These are phyloP conservation scores for Dysidea cf. avara DNA, from an alignment of 37 sponge, comb jelly and placozoan species.

Conservation along the genomic window DNA sequence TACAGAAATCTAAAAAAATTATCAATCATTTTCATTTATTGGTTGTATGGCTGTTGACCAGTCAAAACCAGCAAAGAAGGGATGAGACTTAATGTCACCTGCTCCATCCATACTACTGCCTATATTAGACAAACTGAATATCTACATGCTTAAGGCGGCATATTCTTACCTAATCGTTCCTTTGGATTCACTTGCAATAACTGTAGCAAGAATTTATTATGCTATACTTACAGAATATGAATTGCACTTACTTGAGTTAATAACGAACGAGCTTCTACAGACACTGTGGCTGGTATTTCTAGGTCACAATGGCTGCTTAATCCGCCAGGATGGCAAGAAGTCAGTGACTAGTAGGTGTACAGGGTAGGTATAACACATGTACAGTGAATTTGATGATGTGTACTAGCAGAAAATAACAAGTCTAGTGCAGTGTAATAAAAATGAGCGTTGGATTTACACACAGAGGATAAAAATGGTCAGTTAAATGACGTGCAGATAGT, in stretches of 20 bases:
- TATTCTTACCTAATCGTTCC: constrained; percentile 76
- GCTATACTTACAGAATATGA: too few relatives aligned
- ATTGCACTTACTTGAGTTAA: constrained; percentile 36
- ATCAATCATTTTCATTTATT: background rate
- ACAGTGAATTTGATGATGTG: too few relatives aligned
- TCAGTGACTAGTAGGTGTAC: constrained; percentile 43
- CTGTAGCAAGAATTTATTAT: constrained; percentile 24
- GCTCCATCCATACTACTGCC: constrained; percentile 59
- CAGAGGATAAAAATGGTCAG: too few relatives aligned
- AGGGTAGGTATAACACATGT: too few relatives aligned
- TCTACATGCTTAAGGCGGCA: background rate
- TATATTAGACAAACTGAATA: background rate
- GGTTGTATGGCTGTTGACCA: constrained; percentile 24
- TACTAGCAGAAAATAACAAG: too few relatives aligned
- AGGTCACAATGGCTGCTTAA: constrained; percentile 66
- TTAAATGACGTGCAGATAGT: too few relatives aligned
- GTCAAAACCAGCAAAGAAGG: constrained; percentile 61
- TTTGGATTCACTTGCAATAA: constrained; percentile 70
- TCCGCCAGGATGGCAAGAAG: constrained; percentile 73
- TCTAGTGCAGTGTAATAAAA: too few relatives aligned
- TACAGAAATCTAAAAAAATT: too few relatives aligned
- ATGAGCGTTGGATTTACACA: too few relatives aligned
- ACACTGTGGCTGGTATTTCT: constrained; percentile 48
- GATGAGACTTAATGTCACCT: constrained; percentile 73
- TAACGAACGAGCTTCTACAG: constrained; percentile 66